Evolutionary conservation across 2,797 vertebrate genomes (phyloP).

Genomic region (Gymnoscopelus braueri): DNA sequence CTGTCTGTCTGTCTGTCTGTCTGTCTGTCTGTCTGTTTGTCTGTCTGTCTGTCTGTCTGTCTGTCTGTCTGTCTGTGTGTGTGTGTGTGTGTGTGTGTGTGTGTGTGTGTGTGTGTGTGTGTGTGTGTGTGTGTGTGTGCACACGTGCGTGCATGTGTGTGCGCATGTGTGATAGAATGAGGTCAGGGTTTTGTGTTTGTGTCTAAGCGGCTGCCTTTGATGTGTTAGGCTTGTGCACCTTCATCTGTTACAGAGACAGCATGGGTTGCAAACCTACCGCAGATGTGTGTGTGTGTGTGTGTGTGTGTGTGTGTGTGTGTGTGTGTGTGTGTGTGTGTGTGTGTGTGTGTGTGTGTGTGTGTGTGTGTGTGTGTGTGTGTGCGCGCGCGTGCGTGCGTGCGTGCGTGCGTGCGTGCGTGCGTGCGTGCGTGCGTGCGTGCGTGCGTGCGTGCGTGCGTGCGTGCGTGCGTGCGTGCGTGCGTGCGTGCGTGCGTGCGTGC

Average conservation of each 20-base stretch:
- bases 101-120: not conserved
- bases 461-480: not conserved
- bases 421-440: too few species aligned
- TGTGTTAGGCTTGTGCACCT: slow-evolving; percentile 42
- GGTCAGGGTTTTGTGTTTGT: slow-evolving; percentile 59
- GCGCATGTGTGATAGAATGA: slow-evolving; percentile 59
- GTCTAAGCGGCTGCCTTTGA: slow-evolving; percentile 54
- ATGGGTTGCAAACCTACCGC: too few species aligned
- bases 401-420: slow-evolving; percentile 1
- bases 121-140: slow-evolving; percentile 7
- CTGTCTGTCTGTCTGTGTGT: not conserved
- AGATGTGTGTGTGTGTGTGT: not conserved
- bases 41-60: not conserved
- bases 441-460: not conserved
- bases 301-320: not conserved
- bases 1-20: not conserved
- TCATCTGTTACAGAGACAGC: slow-evolving; percentile 16
- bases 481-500: not conserved
- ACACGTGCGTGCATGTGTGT: not conserved
- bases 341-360: slow-evolving; percentile 3
- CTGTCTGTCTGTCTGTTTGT: not conserved
- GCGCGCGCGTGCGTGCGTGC: not conserved
- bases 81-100: slow-evolving; percentile 19
- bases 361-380: not conserved
- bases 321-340: not conserved